Percentiles rank a stretch among this genome's conserved stretches.
Conservation (phyloP, 1,140 invertebrate species). For the Dolichoris vasculosae region DNA sequence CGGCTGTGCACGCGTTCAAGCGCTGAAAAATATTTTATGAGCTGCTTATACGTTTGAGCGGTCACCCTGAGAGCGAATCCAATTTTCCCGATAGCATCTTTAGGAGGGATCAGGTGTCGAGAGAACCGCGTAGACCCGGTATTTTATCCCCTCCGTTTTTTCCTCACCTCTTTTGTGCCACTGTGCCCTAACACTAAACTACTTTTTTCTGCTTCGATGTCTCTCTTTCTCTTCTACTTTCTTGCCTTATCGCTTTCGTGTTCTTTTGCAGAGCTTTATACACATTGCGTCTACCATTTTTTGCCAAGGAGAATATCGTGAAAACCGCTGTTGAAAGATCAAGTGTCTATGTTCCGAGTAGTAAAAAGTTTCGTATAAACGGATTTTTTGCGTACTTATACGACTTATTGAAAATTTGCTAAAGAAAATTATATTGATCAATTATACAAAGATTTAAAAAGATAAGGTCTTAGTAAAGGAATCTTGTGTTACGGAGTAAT, state of each 20-base stretch:
- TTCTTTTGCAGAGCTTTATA: neutral
- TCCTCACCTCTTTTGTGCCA: neutral
- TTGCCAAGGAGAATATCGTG: neutral
- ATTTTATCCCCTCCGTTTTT: neutral
- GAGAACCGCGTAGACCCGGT: conserved; percentile 45
- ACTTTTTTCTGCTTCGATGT: neutral
- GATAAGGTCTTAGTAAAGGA: neutral
- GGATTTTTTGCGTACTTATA: neutral
- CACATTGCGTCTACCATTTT: conserved; percentile 1
- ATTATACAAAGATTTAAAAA: neutral
- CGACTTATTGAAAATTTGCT: conserved; percentile 27
- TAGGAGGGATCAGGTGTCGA: conserved; percentile 71
- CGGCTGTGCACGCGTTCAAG: conserved; percentile 59
- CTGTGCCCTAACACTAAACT: neutral
- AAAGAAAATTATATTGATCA: conserved; percentile 28
- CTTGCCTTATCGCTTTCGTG: neutral
- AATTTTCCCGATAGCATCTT: conserved; percentile 75
- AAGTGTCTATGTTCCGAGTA: conserved; percentile 38
- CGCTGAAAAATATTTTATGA: conserved; percentile 75
- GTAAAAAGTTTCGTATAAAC: conserved; percentile 29
- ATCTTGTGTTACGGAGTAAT: neutral
- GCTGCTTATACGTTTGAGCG: conserved; percentile 74
- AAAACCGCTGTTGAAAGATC: conserved; percentile 44
- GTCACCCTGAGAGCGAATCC: conserved; percentile 73
- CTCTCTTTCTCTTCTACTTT: conserved; percentile 1